Evolutionary conservation across 2,113 vertebrate genomes (phyloP).

Genomic region (Cyphomyrus plagiostoma): DNA sequence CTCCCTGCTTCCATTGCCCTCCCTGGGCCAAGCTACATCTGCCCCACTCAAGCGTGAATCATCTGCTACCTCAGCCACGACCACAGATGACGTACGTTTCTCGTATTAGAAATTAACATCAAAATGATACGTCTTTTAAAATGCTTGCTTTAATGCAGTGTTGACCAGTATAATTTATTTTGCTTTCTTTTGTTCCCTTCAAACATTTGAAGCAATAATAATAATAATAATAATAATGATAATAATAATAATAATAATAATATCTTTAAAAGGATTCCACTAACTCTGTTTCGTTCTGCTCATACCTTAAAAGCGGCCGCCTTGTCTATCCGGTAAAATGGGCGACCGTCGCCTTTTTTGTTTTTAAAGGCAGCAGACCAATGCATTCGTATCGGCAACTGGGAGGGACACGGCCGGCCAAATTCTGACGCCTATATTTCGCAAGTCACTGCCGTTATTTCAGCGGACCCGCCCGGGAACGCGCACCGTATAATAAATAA

Average conservation of each 20-base stretch:
- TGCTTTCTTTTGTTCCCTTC: neutral
- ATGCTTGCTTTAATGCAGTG: neutral
- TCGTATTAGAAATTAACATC: neutral
- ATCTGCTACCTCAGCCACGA: neutral
- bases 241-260: neutral
- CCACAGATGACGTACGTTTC: neutral
- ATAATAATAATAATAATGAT: neutral
- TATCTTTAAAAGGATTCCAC: neutral
- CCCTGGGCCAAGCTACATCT: neutral
- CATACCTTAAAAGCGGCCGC: neutral
- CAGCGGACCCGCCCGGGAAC: neutral
- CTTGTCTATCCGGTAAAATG: constrained; percentile 14
- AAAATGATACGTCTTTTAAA: neutral
- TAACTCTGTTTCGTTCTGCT: neutral
- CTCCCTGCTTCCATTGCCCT: neutral
- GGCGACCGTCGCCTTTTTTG: neutral
- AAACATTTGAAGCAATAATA: neutral
- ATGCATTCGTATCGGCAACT: neutral
- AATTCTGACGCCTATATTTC: neutral
- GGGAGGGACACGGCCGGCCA: too few relatives aligned
- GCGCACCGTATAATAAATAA: constrained; percentile 14
- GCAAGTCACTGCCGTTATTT: neutral
- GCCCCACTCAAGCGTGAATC: constrained; percentile 13
- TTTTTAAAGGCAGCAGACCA: neutral
- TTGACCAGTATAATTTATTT: neutral